Conservation (phyloP, 2,113 vertebrate genomes). For the Oophaga pumilio region DNA sequence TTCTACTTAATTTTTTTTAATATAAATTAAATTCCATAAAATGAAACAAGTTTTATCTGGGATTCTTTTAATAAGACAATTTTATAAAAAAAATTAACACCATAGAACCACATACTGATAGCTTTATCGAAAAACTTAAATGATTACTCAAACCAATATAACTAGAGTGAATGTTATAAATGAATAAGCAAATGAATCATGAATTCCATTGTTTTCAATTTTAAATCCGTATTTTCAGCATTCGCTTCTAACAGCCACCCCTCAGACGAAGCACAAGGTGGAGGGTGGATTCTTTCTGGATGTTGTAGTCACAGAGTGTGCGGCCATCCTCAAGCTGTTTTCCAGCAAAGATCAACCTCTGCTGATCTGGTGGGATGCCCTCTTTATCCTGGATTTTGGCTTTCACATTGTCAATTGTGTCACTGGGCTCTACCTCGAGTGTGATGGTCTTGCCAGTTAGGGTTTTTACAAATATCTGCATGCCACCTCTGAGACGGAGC, state of each 20-base stretch:
- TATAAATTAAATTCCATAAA: too few relatives aligned
- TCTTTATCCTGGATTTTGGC: conserved; percentile 17
- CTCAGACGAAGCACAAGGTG: conserved; percentile 78
- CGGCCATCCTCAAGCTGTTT: conserved; percentile 2
- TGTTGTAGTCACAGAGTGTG: conserved; percentile 66
- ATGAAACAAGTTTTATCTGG: too few relatives aligned
- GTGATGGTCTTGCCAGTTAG: conserved; percentile 14
- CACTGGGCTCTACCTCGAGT: conserved; percentile 4
- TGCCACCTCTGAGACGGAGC: conserved; percentile 19
- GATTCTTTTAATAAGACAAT: too few relatives aligned
- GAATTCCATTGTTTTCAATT: too few relatives aligned
- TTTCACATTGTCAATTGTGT: conserved; percentile 15
- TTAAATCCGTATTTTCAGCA: too few relatives aligned
- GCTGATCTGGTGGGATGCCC: conserved; percentile 13
- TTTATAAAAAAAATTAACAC: too few relatives aligned
- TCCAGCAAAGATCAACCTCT: conserved; percentile 16
- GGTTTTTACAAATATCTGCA: conserved; percentile 25
- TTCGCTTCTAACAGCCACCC: conserved; percentile 42
- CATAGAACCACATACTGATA: too few relatives aligned
- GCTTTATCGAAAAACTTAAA: too few relatives aligned
- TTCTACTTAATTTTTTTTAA: too few relatives aligned
- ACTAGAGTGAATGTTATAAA: too few relatives aligned
- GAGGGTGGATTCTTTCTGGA: conserved; percentile 71
- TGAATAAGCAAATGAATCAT: too few relatives aligned
- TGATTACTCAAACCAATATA: too few relatives aligned